Base-by-base conservation (phyloP, 2,888 invertebrate genomes). In the Agonopterix arenella region DNA sequence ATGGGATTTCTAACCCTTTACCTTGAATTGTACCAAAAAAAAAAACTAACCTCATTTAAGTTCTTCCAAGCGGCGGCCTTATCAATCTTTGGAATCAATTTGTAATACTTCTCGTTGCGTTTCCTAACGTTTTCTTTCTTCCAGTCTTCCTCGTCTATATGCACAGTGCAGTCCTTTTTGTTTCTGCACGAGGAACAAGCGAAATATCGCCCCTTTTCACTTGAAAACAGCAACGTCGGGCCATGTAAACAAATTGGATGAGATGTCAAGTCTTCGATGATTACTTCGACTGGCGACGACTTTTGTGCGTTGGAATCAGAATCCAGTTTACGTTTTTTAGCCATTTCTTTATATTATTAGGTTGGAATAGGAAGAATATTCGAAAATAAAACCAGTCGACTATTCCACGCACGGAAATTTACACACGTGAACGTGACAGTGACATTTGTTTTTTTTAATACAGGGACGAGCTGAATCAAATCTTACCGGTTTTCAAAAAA, bases 111-210 rank as follows among this genome's bases (percentile, higher is more conserved):
- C 57, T 82, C 83, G 58, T 88, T 89, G 1, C 80, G 76, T 66
- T 83, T 76, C 52, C 70, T 88, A 4, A 89, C 70, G 47, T 76
- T 78, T 65, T 91, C 89, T 44, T 86, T 76, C 48, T 88, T 70
- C 91, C 92, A 92, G 48, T 84, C 82, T 44, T 86, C 76, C 61
- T 91, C 89, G 1, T 86, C 75, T 36, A 93, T 89, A 62, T 92
- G 93, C 70, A 96, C 94, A 2, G 90, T 84, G 68, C 97, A 97
- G 8, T 93, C 90, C 67, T 94, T 95, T 55, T 93, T 90, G 67
- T 95, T 93, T 50, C 97, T 91, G 73, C 94, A 95, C 1, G 96
- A 95, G 0, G 97, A 93, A 76, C 97, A 98, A 0, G 94, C 93
- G 77, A 90, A 97, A 80, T 93, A 97, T 58, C 89, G 85, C 41